A percentile compares a stretch with the other conserved stretches of the same genome.
These are phyloP conservation scores for Drosophila arawakana DNA, from an alignment of 1,140 invertebrate species.

Conservation along the genomic window DNA sequence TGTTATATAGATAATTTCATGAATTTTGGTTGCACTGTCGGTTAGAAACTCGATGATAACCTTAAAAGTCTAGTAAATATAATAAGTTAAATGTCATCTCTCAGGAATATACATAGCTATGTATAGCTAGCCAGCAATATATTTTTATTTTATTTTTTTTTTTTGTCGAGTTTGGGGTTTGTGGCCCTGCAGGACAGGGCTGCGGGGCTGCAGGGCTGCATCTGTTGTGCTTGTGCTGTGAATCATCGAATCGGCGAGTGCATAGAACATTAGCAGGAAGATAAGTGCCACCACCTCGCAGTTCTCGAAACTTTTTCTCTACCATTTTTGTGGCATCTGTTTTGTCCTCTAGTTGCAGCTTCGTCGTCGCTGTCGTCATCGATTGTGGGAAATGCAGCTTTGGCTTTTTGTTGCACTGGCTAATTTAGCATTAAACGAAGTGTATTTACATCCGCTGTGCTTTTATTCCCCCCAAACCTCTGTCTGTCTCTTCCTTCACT, in stretches of 20 bases:
- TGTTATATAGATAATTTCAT: too few species aligned
- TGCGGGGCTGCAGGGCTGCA: constrained; percentile 57
- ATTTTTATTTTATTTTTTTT: constrained; percentile 1
- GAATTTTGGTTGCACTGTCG: too few species aligned
- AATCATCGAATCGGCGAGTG: constrained; percentile 78
- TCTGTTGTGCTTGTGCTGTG: constrained; percentile 75
- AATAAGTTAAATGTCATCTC: too few species aligned
- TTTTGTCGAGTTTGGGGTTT: background rate
- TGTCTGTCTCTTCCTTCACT: background rate
- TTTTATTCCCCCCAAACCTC: background rate
- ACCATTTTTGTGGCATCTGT: constrained; percentile 22
- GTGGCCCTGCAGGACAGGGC: constrained; percentile 12
- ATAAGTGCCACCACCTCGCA: constrained; percentile 49
- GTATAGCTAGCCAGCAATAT: constrained; percentile 65
- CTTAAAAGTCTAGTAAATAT: too few species aligned
- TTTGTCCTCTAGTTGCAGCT: constrained; percentile 26
- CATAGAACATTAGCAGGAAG: constrained; percentile 40
- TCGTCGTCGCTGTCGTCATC: constrained; percentile 17
- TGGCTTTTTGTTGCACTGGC: constrained; percentile 44
- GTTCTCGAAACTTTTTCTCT: background rate
- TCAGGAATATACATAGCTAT: constrained; percentile 57
- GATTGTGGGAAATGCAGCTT: constrained; percentile 22
- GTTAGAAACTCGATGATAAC: too few species aligned
- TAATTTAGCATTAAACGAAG: constrained; percentile 75
- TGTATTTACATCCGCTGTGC: constrained; percentile 46